These are phyloP conservation scores for Bradynema listronoti DNA, from an alignment of 1,140 invertebrate genomes.

Conservation along the genomic window DNA sequence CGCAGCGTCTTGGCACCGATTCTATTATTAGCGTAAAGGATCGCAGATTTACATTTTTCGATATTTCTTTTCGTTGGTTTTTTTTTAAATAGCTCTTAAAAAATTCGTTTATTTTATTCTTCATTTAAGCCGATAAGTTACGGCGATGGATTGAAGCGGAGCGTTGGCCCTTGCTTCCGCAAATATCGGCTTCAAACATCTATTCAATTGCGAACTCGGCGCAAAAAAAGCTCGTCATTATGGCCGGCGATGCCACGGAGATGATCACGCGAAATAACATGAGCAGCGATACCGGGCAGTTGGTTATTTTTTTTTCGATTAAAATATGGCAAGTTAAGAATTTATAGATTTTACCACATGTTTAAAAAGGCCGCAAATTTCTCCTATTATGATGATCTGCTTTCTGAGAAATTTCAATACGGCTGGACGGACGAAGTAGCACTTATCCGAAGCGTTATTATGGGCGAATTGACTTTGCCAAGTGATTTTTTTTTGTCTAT, in stretches of 20 bases:
- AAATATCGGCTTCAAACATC: constrained; percentile 75
- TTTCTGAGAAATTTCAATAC: constrained; percentile 72
- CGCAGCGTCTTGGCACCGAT: too few species aligned
- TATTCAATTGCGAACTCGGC: constrained; percentile 65
- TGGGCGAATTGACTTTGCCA: constrained; percentile 71
- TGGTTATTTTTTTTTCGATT: constrained; percentile 23
- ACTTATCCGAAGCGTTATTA: constrained; percentile 80
- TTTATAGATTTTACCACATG: constrained; percentile 38
- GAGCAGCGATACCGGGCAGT: constrained; percentile 41
- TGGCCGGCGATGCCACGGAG: constrained; percentile 71
- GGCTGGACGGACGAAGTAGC: constrained; percentile 77
- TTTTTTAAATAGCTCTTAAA: too few species aligned
- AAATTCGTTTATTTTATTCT: too few species aligned
- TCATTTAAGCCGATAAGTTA: constrained; percentile 13
- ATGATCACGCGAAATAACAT: constrained; percentile 34
- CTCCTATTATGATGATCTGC: constrained; percentile 15
- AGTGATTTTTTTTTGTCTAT: constrained; percentile 61
- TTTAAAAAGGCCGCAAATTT: constrained; percentile 34
- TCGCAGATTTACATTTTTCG: too few species aligned
- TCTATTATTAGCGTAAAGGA: too few species aligned
- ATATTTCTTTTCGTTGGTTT: too few species aligned
- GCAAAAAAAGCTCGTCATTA: constrained; percentile 67
- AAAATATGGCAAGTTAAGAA: not conserved
- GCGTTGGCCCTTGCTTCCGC: constrained; percentile 80
- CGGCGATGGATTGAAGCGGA: constrained; percentile 76